Evolutionary conservation across 2,113 vertebrate genomes (phyloP), one percentile per base, ranked within the genome.

Genomic region (Lophotis ruficrista): DNA sequence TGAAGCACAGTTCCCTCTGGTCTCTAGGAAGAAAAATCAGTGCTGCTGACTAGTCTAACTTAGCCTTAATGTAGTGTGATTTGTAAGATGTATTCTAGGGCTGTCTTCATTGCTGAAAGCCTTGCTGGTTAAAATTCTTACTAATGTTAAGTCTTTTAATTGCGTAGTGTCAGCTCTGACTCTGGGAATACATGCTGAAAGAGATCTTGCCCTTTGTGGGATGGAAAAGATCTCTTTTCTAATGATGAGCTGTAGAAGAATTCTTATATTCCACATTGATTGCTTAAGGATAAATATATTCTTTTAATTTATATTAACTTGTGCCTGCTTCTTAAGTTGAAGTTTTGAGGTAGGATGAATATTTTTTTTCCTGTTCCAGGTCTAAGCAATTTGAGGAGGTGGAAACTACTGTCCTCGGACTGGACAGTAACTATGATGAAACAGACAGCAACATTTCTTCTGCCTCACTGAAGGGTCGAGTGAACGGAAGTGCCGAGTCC

Each of bases 391-490:
- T 79, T 84, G 92, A 95, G 47, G 89, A 94, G 51, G 79, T 57
- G 48, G 89, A 89, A 66, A 13, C 87, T n/a, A 7, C 92, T 41
- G 73, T 13, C 30, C 9, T 22, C 25, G 94, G 18, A 70, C 93
- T 82, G 85, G 94, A 56, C 57, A 97, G 87, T 21, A 64, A 61
- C 45, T 87, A 47, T 2, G 96, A 96, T 58, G 98, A 97, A 64
- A 92, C 97, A 25, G 90, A 87, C 45, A 97, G 98, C 77, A 93
- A 19, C 41, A 25, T 85, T 48, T 98, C 98, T 22, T 98, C 98
- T 16, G 96, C 98, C 69, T 97, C 98, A 41, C 97, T 97, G 0
- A 94, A 98, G 64, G 96, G 91, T 35, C 94, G 85, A 47, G 95
- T 96, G 85, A 99, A 98, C 2, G 97, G 97, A 7, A 96, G 88